These are phyloP conservation scores for Tyto alba DNA, from an alignment of 2,113 vertebrate species.

Conservation along the genomic window DNA sequence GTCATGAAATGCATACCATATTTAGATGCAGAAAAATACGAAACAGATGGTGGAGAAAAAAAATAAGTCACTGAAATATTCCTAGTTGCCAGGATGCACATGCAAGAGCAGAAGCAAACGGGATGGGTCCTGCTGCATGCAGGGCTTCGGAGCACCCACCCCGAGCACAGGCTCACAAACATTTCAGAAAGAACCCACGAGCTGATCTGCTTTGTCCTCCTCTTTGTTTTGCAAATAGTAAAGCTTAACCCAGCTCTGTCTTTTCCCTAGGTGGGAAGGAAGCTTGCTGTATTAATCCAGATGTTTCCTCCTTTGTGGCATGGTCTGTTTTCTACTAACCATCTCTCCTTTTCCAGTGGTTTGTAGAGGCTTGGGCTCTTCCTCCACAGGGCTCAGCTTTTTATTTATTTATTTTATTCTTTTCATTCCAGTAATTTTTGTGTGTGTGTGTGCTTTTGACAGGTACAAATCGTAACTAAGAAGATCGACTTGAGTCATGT, in stretches of 20 bases:
- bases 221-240: constrained; percentile 33
- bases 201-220: constrained; percentile 2
- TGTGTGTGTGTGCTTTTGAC: constrained; percentile 15
- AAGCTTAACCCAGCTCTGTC: constrained; percentile 29
- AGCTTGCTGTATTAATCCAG: constrained; percentile 60
- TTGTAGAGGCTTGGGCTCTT: constrained; percentile 2
- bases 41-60: background rate
- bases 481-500: constrained; percentile 93
- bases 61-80: background rate
- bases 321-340: constrained; percentile 59
- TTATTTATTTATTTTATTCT: background rate
- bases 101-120: background rate
- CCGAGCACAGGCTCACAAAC: background rate
- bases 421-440: background rate
- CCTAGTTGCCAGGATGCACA: background rate
- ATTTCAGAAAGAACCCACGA: constrained; percentile 14
- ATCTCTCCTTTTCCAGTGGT: constrained; percentile 60
- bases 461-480: constrained; percentile 93
- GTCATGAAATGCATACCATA: background rate
- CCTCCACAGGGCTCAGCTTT: background rate
- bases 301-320: constrained; percentile 12
- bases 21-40: background rate
- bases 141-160: background rate
- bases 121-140: background rate
- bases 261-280: background rate